Conservation (phyloP, 2,888 invertebrate genomes). For the Dryococelus australis region DNA sequence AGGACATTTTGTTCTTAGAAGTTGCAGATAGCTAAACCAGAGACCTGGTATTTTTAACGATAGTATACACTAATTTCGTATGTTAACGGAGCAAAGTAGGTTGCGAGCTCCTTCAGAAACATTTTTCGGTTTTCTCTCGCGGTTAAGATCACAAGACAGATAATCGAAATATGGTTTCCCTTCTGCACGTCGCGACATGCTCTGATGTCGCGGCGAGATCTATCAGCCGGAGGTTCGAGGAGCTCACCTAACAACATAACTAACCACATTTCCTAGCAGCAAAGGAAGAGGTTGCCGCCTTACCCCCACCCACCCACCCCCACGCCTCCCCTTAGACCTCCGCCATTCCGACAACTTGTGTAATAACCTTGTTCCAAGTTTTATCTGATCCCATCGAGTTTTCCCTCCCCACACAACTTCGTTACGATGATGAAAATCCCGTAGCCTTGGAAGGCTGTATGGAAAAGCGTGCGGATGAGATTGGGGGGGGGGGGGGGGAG, state of each 20-base stretch:
- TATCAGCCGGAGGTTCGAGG: constrained; percentile 1
- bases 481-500: not conserved
- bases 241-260: not conserved
- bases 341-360: constrained; percentile 16
- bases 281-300: not conserved
- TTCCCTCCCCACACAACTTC: not conserved
- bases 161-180: not conserved
- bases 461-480: not conserved
- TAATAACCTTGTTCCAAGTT: constrained; percentile 16
- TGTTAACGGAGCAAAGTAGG: no score
- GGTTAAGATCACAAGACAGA: not conserved
- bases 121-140: not conserved
- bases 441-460: not conserved
- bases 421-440: constrained; percentile 16
- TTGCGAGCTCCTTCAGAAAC: not conserved
- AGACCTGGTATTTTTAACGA: no score
- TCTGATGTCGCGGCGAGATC: not conserved
- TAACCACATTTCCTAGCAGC: constrained; percentile 8
- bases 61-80: no score
- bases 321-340: not conserved
- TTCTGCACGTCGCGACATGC: not conserved
- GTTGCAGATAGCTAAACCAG: no score
- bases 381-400: constrained; percentile 9
- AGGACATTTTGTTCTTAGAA: no score
- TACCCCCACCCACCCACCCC: not conserved